phyloP scores from a whole-genome alignment of 2,797 vertebrate species.

The Pagetopsis macropterus region DNA sequence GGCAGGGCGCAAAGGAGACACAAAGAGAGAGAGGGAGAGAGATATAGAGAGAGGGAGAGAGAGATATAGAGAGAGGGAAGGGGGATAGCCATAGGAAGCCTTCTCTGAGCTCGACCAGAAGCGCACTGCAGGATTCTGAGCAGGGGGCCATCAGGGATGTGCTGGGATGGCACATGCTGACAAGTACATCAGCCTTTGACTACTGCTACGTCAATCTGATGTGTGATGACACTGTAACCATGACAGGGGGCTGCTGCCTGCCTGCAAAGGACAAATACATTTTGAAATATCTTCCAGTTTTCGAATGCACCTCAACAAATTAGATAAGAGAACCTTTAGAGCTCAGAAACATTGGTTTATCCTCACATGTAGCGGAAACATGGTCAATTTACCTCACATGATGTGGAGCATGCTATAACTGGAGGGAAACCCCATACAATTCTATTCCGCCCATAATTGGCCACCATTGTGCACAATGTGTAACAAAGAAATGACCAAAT shows the following conservation, averaged over 20 bases:
- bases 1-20: conserved; percentile 49
- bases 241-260: conserved; percentile 24
- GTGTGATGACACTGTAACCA: conserved; percentile 26
- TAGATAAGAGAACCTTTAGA: background rate
- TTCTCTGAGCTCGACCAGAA: conserved; percentile 55
- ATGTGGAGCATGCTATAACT: background rate
- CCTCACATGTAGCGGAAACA: background rate
- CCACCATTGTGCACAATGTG: background rate
- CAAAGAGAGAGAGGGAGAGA: conserved; percentile 3
- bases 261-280: conserved; percentile 5
- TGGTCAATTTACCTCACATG: background rate
- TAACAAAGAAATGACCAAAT: conserved; percentile 14
- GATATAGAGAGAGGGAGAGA: conserved; percentile 8
- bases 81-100: conserved; percentile 34
- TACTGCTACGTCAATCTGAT: conserved; percentile 48
- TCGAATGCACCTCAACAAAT: background rate
- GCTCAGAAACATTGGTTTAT: background rate
- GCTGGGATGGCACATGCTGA: conserved; percentile 46
- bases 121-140: conserved; percentile 54
- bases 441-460: background rate
- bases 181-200: conserved; percentile 56
- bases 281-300: background rate
- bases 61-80: background rate
- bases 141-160: conserved; percentile 57
- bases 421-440: background rate